Evolutionary conservation across 1,140 invertebrate genomes (phyloP), one percentile per base, ranked within the genome.

Genomic region (Tetramorium alpestre): DNA sequence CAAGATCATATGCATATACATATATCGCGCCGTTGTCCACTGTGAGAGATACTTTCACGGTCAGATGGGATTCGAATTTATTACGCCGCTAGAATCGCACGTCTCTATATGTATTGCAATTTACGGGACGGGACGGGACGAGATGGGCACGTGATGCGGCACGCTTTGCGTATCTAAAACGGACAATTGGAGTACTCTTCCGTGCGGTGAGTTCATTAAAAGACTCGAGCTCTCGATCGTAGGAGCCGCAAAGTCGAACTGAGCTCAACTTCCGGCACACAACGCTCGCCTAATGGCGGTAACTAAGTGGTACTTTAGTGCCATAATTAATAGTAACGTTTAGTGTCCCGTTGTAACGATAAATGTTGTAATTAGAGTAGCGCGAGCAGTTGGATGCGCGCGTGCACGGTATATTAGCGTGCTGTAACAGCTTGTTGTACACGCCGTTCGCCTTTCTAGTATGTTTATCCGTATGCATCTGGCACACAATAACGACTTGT

Each of bases 261-360:
- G 47, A 73, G 54, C 54, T 75, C 8, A 75, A 60, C 69, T 28
- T 62, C 54, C 69, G 69, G 41, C 33, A 18, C 51, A 41, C 41
- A 38, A 70, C 18, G 69, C 41, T 73, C 80, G 54, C 51, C 41
- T 84, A 84, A 84, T 84, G 69, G 80, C 80, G 69, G 80, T 47
- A 84, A 84, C 80, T 84, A 84, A 84, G 80, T 84, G 69, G 80
- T 84, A 84, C 80, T 84, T 75, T 58, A 84, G 69, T 38, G 69
- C 69, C 80, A 84, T 84, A 84, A 84, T 84, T 84, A 84, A 84
- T 84, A 84, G 80, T 73, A 84, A 84, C 80, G 54, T 84, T 84
- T 84, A 84, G 80, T 84, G 80, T 84, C 69, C 54, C 44, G 69
- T 84, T 84, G 80, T 84, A 84, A 84, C 80, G 80, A 84, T 84